Base-by-base conservation (phyloP, 2,888 invertebrate genomes). In the Odiellus spinosus region DNA sequence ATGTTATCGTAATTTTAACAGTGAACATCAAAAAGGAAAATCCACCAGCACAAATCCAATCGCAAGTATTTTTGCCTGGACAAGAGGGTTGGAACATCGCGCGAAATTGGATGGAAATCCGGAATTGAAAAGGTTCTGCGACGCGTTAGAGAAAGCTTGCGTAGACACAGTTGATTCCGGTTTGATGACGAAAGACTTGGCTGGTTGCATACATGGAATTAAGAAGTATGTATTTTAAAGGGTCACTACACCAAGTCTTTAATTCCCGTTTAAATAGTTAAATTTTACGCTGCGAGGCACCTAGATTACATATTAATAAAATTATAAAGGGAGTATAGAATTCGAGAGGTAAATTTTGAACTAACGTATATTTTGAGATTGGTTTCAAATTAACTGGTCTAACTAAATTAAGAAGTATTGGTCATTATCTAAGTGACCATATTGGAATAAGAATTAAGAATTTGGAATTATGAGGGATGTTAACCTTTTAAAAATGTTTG, bases 51-150 rank as follows among this genome's bases (percentile, higher is more conserved):
- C 88, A 47, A 88, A 88, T 68, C 86, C 88, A 10, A 78, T 88
- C 49, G 88, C 88, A 12, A 86, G 85, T 38, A 86, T 88, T 60
- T 88, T 82, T 68, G 88, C 87, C 10, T 88, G 87, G 87, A 86
- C 87, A 0, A 69, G 83, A 44, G 87, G 87, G 2, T 71, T 88
- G 41, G 73, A 76, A 44, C 88, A 88, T 63, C 73, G 88, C 54
- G 87, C 83, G 42, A 79, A 80, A 62, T 68, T 88, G 36, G 88
- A 88, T 61, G 69, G 71, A 53, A 87, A 81, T 32, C 74, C 76
- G 0, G 82, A 82, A 3, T 68, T 87, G 45, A 73, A 69, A n/a
- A 72, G 70, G 54, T 88, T 84, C 64, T 76, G 80, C 2, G 62
- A 71, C 35, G 68, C 73, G 20, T 68, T 88, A 52, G 88, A 88